phyloP scores from a whole-genome alignment of 1,140 invertebrate species.

The Melanaphis sacchari region DNA sequence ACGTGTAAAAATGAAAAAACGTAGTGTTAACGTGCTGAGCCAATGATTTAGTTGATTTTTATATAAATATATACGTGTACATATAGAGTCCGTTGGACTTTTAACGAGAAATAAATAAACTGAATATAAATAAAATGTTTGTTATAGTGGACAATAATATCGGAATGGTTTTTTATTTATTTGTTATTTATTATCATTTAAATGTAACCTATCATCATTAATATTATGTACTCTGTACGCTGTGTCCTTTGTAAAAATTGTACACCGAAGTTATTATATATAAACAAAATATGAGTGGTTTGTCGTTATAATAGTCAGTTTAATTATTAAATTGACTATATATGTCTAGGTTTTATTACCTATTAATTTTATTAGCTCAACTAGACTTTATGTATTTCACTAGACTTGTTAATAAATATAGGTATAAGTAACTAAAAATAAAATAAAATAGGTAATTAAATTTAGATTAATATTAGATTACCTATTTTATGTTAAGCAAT shows the following conservation, averaged over 20 bases:
- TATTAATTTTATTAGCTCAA: too few relatives aligned
- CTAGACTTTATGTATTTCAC: too few relatives aligned
- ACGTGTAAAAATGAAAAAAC: conserved; percentile 29
- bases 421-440: too few relatives aligned
- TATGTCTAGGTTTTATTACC: too few relatives aligned
- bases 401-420: too few relatives aligned
- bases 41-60: conserved; percentile 54
- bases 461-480: background rate
- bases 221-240: background rate
- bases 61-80: conserved; percentile 35
- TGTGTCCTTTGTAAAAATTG: background rate
- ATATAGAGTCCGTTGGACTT: background rate
- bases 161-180: background rate
- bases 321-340: too few relatives aligned
- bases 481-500: background rate
- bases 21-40: conserved; percentile 46
- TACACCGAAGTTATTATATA: background rate
- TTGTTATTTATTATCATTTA: background rate
- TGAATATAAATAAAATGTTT: conserved; percentile 38
- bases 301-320: too few relatives aligned
- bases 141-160: conserved; percentile 19
- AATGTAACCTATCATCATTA: background rate
- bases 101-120: background rate
- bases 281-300: too few relatives aligned
- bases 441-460: too few relatives aligned